A percentile compares a stretch with the other conserved stretches of the same genome.
phyloP scores from a whole-genome alignment of 2,113 vertebrate species.

The Myrmecophaga tridactyla region DNA sequence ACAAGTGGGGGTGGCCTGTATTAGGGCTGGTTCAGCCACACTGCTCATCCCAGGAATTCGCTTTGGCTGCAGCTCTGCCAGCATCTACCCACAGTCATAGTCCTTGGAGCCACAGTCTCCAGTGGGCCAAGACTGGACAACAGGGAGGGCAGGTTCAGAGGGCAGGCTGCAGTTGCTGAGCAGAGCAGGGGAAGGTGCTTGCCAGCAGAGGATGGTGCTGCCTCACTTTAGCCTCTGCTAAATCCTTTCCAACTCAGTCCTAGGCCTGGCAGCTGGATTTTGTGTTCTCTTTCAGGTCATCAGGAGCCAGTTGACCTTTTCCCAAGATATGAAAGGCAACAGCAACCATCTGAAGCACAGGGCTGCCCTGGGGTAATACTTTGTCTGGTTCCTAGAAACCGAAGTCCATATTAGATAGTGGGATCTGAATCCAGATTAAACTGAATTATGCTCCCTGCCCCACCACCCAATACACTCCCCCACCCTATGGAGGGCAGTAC shows the following conservation, averaged over 20 bases:
- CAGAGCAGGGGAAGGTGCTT: not conserved
- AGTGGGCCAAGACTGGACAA: not conserved
- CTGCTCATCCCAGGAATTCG: not conserved
- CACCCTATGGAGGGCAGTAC: not conserved
- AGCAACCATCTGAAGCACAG: not conserved
- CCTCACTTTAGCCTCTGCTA: not conserved
- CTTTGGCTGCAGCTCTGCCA: not conserved
- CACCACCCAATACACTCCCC: too few species aligned
- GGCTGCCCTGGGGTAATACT: slow-evolving; percentile 26
- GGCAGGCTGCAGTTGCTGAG: not conserved
- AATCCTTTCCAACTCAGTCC: not conserved
- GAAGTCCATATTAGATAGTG: too few species aligned
- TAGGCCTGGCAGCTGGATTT: not conserved
- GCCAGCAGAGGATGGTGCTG: slow-evolving; percentile 33
- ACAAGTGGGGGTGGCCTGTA: not conserved
- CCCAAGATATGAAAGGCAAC: not conserved
- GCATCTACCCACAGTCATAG: not conserved
- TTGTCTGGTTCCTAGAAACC: not conserved
- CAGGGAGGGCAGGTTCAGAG: too few species aligned
- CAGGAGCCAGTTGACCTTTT: not conserved
- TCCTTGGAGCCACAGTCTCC: not conserved
- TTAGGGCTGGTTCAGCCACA: rapidly evolving
- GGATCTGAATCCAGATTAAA: not conserved
- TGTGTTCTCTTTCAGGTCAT: slow-evolving; percentile 29
- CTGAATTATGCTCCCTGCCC: rapidly evolving